Evolutionary conservation across 2,113 vertebrate species (phyloP).

Genomic region (Spea bombifrons): DNA sequence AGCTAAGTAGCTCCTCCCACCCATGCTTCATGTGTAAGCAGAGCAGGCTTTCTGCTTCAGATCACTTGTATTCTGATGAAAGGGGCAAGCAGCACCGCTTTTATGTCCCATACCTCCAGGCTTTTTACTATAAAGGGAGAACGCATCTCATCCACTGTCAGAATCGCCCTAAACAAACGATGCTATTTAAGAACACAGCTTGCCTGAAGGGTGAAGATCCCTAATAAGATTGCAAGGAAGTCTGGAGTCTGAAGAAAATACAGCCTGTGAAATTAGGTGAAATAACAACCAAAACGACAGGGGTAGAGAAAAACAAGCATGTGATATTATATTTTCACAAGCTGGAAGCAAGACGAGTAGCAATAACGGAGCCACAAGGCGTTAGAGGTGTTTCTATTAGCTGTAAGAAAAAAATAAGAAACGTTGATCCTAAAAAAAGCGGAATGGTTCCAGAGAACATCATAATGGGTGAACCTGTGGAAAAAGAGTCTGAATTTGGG

Average conservation of each 20-base stretch:
- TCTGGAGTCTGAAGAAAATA: not conserved
- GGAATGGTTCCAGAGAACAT: constrained; percentile 36
- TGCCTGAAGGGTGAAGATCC: constrained; percentile 18
- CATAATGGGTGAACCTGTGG: constrained; percentile 29
- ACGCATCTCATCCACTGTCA: constrained; percentile 26
- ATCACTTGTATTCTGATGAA: constrained; percentile 43
- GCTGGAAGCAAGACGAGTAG: not conserved
- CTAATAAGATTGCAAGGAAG: constrained; percentile 2
- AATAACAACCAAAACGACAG: not conserved
- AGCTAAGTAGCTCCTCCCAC: constrained; percentile 34
- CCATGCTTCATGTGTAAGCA: constrained; percentile 40
- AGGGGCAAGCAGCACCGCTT: constrained; percentile 36
- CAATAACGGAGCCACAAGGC: not conserved
- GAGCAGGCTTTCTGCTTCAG: constrained; percentile 46
- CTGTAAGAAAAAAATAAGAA: not conserved
- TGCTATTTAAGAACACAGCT: constrained; percentile 34
- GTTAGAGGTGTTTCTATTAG: not conserved
- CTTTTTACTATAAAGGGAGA: constrained; percentile 46
- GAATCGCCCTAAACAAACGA: constrained; percentile 26
- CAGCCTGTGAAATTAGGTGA: not conserved
- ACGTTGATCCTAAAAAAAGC: not conserved
- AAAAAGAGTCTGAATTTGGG: constrained; percentile 43
- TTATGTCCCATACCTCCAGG: constrained; percentile 45
- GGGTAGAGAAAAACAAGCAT: not conserved
- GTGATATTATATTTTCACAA: not conserved